phyloP scores from a whole-genome alignment of 2,113 vertebrate species.

The Paramormyrops kingsleyae region DNA sequence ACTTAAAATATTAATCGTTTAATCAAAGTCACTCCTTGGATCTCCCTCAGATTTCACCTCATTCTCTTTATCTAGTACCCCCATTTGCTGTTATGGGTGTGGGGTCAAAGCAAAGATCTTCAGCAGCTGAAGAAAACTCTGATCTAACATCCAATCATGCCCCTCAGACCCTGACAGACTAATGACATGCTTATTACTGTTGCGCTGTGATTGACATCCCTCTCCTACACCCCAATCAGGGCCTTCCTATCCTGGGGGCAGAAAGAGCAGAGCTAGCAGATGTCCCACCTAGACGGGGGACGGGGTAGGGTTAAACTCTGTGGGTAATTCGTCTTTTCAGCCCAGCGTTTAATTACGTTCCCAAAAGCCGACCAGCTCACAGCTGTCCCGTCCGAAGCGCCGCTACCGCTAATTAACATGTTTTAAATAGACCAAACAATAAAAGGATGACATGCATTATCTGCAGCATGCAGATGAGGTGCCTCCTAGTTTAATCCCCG shows the following conservation, averaged over 20 bases:
- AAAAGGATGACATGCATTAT: neutral
- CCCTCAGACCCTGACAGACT: neutral
- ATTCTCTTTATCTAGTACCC: slow-evolving; percentile 50
- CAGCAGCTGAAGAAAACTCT: neutral
- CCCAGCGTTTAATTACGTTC: slow-evolving; percentile 63
- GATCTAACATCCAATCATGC: neutral
- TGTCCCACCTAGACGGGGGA: slow-evolving; percentile 33
- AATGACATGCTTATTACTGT: neutral
- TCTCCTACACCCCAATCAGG: neutral
- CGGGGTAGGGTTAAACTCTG: slow-evolving; percentile 43
- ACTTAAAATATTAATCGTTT: slow-evolving; percentile 42
- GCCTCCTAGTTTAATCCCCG: neutral
- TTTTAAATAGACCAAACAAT: neutral
- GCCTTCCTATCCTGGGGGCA: neutral
- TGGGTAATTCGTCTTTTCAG: slow-evolving; percentile 52
- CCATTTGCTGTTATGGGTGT: slow-evolving; percentile 51
- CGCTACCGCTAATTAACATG: slow-evolving; percentile 56
- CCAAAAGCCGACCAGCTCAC: slow-evolving; percentile 41
- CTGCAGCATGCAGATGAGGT: neutral
- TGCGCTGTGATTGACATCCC: neutral
- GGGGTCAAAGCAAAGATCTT: slow-evolving; percentile 25
- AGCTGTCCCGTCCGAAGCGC: slow-evolving; percentile 50
- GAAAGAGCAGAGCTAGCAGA: neutral
- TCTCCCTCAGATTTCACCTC: slow-evolving; percentile 47
- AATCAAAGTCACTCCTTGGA: slow-evolving; percentile 46